These are phyloP conservation scores for Nemopilema nomurai DNA, from an alignment of 30 jellyfish, hydroid and myxozoan genomes.

Conservation along the genomic window DNA sequence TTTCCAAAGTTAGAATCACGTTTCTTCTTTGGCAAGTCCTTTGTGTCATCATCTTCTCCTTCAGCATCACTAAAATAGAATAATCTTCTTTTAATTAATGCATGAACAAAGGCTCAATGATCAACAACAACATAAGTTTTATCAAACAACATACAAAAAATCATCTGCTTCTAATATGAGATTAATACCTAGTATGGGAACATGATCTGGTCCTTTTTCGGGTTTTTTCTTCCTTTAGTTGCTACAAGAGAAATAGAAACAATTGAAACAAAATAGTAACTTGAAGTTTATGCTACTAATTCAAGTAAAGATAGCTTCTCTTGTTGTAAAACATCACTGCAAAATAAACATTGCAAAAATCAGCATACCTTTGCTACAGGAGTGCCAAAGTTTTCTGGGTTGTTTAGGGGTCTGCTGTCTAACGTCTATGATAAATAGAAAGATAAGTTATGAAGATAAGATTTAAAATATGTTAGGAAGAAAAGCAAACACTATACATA, in stretches of 20 bases:
- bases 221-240: slow-evolving; percentile 71
- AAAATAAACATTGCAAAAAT: background rate
- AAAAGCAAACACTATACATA: background rate
- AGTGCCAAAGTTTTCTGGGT: slow-evolving; percentile 91
- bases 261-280: background rate
- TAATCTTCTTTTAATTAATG: background rate
- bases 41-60: slow-evolving; percentile 70
- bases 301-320: background rate
- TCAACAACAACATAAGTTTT: background rate
- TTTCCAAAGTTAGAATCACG: slow-evolving; percentile 72
- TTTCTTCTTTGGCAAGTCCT: slow-evolving; percentile 45
- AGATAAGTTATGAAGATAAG: background rate
- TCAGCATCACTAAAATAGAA: slow-evolving; percentile 35
- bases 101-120: background rate
- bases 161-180: background rate
- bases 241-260: slow-evolving; percentile 13
- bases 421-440: slow-evolving; percentile 43
- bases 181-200: slow-evolving; percentile 72
- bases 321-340: background rate
- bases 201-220: slow-evolving; percentile 70
- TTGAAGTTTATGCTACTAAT: background rate
- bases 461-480: background rate
- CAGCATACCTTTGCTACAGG: slow-evolving; percentile 81
- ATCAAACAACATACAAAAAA: background rate
- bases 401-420: slow-evolving; percentile 90